Percentiles rank a stretch among this genome's conserved stretches.
Evolutionary conservation across 2,888 invertebrate species (phyloP).

Genomic region (Steinernema carpocapsae): DNA sequence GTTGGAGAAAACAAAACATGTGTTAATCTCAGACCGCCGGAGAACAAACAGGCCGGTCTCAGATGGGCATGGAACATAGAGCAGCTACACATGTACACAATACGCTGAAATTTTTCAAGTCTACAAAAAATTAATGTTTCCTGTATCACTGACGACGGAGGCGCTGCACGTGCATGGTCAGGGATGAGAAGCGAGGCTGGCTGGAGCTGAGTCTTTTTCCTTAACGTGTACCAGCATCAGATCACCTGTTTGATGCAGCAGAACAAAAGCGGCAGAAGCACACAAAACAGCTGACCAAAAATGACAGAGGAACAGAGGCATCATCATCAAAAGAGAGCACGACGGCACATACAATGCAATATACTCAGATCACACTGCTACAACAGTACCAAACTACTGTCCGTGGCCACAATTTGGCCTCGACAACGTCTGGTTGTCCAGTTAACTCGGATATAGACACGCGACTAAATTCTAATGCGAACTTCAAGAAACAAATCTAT

Average conservation of each 20-base stretch:
- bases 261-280: conserved; percentile 28
- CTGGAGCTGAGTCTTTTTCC: not conserved
- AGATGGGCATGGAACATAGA: not conserved
- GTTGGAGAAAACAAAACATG: not conserved
- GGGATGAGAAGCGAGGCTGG: not conserved
- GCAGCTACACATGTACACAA: no score
- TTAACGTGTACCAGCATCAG: no score
- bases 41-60: not conserved
- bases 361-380: not conserved
- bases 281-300: conserved; percentile 21
- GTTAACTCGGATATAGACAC: no score
- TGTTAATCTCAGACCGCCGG: not conserved
- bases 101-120: no score
- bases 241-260: not conserved
- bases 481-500: not conserved
- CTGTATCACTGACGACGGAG: no score
- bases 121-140: no score
- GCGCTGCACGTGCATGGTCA: no score
- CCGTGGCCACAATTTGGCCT: not conserved
- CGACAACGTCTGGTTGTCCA: not conserved
- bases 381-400: not conserved
- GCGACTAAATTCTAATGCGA: no score
- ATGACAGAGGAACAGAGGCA: not conserved
- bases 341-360: not conserved
- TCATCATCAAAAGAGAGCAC: not conserved